Evolutionary conservation across 2,888 invertebrate genomes (phyloP), one percentile per base, ranked within the genome.

Genomic region (Coelopa pilipes): DNA sequence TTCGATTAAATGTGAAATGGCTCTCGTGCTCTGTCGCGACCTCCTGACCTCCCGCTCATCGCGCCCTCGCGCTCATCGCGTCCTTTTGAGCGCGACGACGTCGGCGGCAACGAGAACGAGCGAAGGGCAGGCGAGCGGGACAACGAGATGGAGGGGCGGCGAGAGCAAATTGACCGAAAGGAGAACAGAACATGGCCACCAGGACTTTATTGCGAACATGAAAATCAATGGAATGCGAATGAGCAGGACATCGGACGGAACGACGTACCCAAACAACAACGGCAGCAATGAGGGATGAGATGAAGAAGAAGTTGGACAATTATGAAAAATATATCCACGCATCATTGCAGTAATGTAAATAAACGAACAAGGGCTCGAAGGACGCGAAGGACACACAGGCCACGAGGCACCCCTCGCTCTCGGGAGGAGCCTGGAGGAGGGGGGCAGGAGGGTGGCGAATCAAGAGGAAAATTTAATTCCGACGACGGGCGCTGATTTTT

Each of bases 271-370:
- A 34, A 34, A 34, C 34, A 7, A 34, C 7, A 34, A 34, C n/a
- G 34, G 34, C 34, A 34, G 34, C 7, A 34, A n/a, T n/a, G 69
- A 69, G 62, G 53, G 9, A 12, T 65, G 21, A 63, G 19, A 50
- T 17, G 68, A 46, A 47, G 70, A 53, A 34, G 70, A 72, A 65
- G 73, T 60, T 60, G 65, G 79, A 79, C 82, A 85, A 84, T 85
- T 85, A 85, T 83, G 80, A 82, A 82, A 71, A 84, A 83, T 83
- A 80, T 81, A 81, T 81, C 79, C 82, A 83, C 82, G 83, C 83
- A 77, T 83, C 84, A 85, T 85, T 85, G 85, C 85, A 85, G 83
- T 85, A 85, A 85, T 85, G 84, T 85, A 85, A 85, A 85, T 85
- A 85, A 85, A 83, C 82, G 82, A 83, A 83, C 81, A 74, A 62